Conservation (phyloP, 2,888 invertebrate species). For the Mesorhabditis spiculigera region DNA sequence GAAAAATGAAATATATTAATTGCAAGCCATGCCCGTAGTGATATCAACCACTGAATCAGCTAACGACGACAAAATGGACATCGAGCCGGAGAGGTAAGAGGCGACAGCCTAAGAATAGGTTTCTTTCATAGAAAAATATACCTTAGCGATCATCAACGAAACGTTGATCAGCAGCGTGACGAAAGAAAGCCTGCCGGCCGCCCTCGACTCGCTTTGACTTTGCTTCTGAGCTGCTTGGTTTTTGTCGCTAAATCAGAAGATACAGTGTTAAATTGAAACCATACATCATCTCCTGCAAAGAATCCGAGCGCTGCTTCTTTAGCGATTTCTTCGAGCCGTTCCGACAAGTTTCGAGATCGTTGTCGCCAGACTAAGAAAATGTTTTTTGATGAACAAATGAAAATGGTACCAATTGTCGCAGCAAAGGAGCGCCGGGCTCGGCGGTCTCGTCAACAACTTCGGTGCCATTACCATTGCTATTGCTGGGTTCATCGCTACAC, state of each 20-base stretch:
- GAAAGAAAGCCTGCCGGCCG: conserved; percentile 38
- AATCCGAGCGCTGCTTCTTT: too few relatives aligned
- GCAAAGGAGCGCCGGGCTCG: too few relatives aligned
- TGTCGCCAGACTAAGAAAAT: too few relatives aligned
- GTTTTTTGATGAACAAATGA: too few relatives aligned
- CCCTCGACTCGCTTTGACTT: conserved; percentile 14
- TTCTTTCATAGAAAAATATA: conserved; percentile 44
- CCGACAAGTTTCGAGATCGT: too few relatives aligned
- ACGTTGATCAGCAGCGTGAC: conserved; percentile 49
- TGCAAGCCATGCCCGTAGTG: conserved; percentile 57
- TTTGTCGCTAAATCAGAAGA: neutral
- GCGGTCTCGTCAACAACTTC: too few relatives aligned
- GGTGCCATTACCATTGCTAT: too few relatives aligned
- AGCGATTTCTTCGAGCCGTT: too few relatives aligned
- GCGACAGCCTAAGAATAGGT: conserved; percentile 51
- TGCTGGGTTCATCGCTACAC: too few relatives aligned
- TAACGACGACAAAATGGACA: conserved; percentile 62
- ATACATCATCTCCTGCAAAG: too few relatives aligned
- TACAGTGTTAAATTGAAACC: too few relatives aligned
- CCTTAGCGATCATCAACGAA: conserved; percentile 60
- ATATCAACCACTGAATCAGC: conserved; percentile 63
- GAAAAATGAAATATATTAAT: neutral
- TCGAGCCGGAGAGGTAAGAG: conserved; percentile 61
- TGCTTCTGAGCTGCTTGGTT: conserved; percentile 12
- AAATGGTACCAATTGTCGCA: too few relatives aligned